Evolutionary conservation across 2,113 vertebrate species (phyloP).

Genomic region (Elephantulus edwardii): DNA sequence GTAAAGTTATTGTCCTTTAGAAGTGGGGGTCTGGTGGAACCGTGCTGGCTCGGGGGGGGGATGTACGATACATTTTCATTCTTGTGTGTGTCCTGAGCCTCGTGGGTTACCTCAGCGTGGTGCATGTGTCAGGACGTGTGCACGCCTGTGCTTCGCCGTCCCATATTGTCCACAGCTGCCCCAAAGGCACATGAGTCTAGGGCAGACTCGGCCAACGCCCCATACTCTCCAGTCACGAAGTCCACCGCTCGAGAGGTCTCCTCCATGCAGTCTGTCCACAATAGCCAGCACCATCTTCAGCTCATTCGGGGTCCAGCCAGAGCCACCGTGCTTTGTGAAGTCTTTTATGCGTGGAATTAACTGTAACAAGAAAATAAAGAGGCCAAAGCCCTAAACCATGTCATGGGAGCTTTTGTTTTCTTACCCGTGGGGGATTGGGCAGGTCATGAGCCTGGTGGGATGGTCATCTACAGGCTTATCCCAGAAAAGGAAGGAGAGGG

Average conservation of each 20-base stretch:
- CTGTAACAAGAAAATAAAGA: conserved; percentile 87
- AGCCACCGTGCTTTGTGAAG: conserved; percentile 87
- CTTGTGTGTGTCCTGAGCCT: conserved; percentile 69
- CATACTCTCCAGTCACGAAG: conserved; percentile 89
- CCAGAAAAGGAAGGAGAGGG: conserved; percentile 21
- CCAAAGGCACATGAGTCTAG: conserved; percentile 65
- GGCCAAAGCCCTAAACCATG: conserved; percentile 70
- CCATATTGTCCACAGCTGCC: conserved; percentile 78
- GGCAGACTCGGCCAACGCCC: conserved; percentile 51
- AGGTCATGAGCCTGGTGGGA: background rate
- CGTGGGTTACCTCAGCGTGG: conserved; percentile 64
- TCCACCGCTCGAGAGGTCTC: conserved; percentile 91
- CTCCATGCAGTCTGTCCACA: conserved; percentile 91
- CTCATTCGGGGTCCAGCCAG: conserved; percentile 88
- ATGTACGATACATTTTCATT: conserved; percentile 55
- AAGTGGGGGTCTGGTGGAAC: conserved; percentile 69
- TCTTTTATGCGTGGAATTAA: conserved; percentile 88
- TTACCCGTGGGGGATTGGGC: conserved; percentile 37
- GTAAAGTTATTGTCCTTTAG: conserved; percentile 79
- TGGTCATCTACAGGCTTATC: background rate
- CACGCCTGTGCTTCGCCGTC: conserved; percentile 78
- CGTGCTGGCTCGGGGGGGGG: conserved; percentile 74
- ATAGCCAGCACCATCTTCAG: conserved; percentile 91
- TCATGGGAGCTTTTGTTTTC: conserved; percentile 66
- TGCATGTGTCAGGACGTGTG: conserved; percentile 61